These are phyloP conservation scores for Syndactyla subalaris DNA, from an alignment of 2,797 vertebrate species.

Conservation along the genomic window DNA sequence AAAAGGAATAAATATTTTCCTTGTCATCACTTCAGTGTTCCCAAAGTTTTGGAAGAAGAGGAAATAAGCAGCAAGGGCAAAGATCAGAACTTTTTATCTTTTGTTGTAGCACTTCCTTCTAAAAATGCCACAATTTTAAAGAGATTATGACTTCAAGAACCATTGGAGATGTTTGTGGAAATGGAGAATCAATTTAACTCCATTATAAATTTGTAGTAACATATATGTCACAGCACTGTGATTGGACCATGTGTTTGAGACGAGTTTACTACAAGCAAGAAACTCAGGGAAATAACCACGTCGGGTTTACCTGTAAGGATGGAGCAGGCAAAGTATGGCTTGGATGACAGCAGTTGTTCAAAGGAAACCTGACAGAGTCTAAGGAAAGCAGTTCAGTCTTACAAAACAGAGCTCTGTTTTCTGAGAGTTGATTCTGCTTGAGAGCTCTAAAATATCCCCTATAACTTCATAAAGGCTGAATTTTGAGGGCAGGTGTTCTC, in stretches of 20 bases:
- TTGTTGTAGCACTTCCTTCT: neutral
- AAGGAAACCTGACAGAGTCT: neutral
- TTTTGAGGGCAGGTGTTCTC: neutral
- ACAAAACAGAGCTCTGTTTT: neutral
- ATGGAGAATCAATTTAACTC: neutral
- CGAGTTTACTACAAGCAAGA: neutral
- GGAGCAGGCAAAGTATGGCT: neutral
- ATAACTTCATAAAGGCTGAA: neutral
- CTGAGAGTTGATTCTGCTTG: neutral
- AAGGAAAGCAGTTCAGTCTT: neutral
- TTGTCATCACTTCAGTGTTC: neutral
- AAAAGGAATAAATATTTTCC: slow-evolving; percentile 29
- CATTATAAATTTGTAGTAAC: neutral
- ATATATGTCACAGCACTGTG: neutral
- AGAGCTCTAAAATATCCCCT: neutral
- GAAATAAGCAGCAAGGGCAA: slow-evolving; percentile 12
- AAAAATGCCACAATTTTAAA: neutral
- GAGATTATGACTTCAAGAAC: neutral
- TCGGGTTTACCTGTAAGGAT: neutral
- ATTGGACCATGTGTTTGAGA: neutral
- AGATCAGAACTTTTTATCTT: neutral
- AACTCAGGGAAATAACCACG: neutral
- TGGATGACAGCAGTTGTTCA: neutral
- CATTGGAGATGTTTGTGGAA: neutral
- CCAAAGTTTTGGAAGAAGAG: slow-evolving; percentile 10